A percentile compares a stretch with the other conserved stretches of the same genome.
Conservation (phyloP, 2,888 invertebrate species). For the Gerris lacustris region DNA sequence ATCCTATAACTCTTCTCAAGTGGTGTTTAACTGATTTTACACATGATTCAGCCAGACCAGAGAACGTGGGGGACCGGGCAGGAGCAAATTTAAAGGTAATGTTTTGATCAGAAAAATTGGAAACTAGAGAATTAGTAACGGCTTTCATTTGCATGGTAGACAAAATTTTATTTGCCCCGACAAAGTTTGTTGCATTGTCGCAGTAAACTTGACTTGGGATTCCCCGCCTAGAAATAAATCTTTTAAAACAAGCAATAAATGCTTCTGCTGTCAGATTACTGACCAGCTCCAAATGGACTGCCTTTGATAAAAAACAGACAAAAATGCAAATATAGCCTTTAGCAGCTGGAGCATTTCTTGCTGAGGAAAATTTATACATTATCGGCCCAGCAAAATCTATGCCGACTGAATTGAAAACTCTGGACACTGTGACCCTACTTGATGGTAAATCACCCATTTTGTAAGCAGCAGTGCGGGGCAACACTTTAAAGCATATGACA, state of each 20-base stretch:
- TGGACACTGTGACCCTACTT: constrained; percentile 15
- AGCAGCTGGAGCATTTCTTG: not conserved
- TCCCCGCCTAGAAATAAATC: constrained; percentile 33
- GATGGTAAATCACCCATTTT: constrained; percentile 14
- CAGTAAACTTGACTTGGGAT: not conserved
- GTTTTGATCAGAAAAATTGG: not conserved
- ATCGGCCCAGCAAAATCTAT: constrained; percentile 28
- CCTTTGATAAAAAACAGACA: constrained; percentile 32
- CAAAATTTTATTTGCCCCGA: not conserved
- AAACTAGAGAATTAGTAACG: not conserved
- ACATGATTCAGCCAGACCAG: not conserved
- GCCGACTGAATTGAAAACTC: constrained; percentile 22
- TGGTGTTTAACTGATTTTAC: not conserved
- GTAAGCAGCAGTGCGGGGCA: not conserved
- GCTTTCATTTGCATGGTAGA: not conserved
- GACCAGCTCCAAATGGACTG: constrained; percentile 34
- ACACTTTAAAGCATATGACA: constrained; percentile 14
- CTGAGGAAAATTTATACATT: constrained; percentile 14
- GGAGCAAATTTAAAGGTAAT: not conserved
- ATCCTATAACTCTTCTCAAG: not conserved
- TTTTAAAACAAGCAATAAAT: constrained; percentile 32
- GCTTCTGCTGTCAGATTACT: constrained; percentile 31
- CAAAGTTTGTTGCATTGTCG: constrained; percentile 6
- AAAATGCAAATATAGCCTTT: constrained; percentile 30
- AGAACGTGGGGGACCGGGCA: not conserved